phyloP scores from a whole-genome alignment of 2,888 invertebrate species.

The Drosophila heteroneura region DNA sequence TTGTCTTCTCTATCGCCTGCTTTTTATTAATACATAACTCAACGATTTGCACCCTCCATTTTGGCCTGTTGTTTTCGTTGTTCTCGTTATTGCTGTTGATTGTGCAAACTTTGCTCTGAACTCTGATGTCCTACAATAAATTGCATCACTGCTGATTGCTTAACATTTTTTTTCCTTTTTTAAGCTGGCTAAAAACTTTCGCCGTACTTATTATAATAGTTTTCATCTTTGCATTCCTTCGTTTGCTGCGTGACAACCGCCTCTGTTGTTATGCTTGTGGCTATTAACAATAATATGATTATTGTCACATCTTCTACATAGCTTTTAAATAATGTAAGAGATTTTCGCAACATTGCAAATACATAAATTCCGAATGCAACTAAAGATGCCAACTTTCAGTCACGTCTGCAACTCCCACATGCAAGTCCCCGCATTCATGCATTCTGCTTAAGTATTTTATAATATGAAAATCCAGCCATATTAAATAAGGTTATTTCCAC shows the following conservation, averaged over 20 bases:
- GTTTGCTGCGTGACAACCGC: not conserved
- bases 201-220: conserved; percentile 44
- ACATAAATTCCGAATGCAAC: conserved; percentile 28
- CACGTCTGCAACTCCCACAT: conserved; percentile 53
- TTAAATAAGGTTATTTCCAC: not conserved
- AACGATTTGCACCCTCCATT: conserved; percentile 44
- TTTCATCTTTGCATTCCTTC: conserved; percentile 11
- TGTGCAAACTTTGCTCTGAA: conserved; percentile 57
- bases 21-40: conserved; percentile 65
- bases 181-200: conserved; percentile 52
- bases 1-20: conserved; percentile 58
- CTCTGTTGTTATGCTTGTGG: conserved; percentile 17
- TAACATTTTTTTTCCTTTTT: conserved; percentile 30
- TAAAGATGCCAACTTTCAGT: conserved; percentile 59
- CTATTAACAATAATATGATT: conserved; percentile 47
- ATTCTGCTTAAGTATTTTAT: not conserved
- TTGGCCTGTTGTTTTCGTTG: conserved; percentile 23
- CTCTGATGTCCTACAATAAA: conserved; percentile 68
- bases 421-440: conserved; percentile 2
- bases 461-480: not conserved
- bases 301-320: conserved; percentile 22
- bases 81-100: conserved; percentile 54
- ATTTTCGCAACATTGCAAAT: conserved; percentile 37
- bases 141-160: conserved; percentile 72
- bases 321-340: conserved; percentile 8